phyloP scores from a whole-genome alignment of 2,888 invertebrate species.

The Ypsolopha scabrella region DNA sequence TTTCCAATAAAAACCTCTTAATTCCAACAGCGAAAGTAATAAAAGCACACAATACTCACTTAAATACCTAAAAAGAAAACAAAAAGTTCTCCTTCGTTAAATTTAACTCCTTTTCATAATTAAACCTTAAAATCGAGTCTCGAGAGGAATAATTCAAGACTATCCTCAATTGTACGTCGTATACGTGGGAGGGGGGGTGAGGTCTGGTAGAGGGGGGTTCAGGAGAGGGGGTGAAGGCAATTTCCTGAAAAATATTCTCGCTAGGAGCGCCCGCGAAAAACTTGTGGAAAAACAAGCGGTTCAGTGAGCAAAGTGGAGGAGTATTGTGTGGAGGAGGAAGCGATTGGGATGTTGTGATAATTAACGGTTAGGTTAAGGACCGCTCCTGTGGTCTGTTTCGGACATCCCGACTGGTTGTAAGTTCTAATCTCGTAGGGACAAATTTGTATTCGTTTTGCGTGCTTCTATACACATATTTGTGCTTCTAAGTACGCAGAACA shows the following conservation, averaged over 20 bases:
- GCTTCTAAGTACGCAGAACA: no score
- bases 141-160: conserved; percentile 15
- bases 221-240: conserved; percentile 4
- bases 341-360: neutral
- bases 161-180: conserved; percentile 4
- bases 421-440: no score
- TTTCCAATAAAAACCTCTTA: no score
- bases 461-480: no score
- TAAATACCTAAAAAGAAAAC: neutral
- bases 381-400: no score
- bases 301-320: neutral
- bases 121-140: conserved; percentile 14
- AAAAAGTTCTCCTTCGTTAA: neutral
- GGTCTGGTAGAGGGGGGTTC: conserved; percentile 6
- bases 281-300: conserved; percentile 8
- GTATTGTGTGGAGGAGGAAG: neutral
- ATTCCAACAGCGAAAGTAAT: no score
- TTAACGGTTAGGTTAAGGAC: no score
- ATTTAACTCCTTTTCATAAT: conserved; percentile 10
- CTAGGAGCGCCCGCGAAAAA: conserved; percentile 9
- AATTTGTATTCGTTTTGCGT: no score
- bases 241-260: conserved; percentile 22
- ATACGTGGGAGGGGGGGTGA: neutral
- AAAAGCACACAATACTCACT: no score
- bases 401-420: no score